These are phyloP conservation scores for Danio kyathit DNA, from an alignment of 2,797 vertebrate genomes.

Conservation along the genomic window DNA sequence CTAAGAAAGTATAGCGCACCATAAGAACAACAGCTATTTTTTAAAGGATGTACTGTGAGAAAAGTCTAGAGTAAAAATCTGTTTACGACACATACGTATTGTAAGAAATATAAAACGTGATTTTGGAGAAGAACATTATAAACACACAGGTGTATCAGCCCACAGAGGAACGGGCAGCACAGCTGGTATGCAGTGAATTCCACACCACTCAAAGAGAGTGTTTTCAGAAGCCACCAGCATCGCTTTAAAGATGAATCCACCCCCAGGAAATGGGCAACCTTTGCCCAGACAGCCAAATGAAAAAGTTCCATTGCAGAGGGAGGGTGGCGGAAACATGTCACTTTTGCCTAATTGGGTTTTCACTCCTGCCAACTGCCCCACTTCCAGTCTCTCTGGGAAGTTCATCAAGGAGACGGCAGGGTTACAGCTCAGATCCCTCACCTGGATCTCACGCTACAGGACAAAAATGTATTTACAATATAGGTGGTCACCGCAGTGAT, in stretches of 20 bases:
- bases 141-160: slow-evolving; percentile 7
- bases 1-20: neutral
- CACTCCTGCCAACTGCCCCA: slow-evolving; percentile 26
- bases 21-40: neutral
- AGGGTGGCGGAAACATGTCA: slow-evolving; percentile 45
- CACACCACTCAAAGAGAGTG: slow-evolving; percentile 20
- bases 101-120: neutral
- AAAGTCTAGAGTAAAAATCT: slow-evolving; percentile 1
- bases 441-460: slow-evolving; percentile 9
- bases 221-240: slow-evolving; percentile 27
- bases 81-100: neutral
- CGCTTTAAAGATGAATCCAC: slow-evolving; percentile 48
- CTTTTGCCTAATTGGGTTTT: slow-evolving; percentile 49
- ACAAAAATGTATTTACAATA: neutral
- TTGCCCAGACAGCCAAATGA: slow-evolving; percentile 21
- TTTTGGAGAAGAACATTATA: neutral
- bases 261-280: slow-evolving; percentile 43
- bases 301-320: slow-evolving; percentile 24
- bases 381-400: slow-evolving; percentile 42
- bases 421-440: slow-evolving; percentile 11
- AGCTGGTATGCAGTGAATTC: slow-evolving; percentile 1
- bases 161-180: neutral
- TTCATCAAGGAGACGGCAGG: slow-evolving; percentile 44
- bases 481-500: neutral
- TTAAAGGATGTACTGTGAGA: neutral